These are phyloP conservation scores for Misgurnus mizolepis DNA, from an alignment of 2,113 vertebrate genomes.

Conservation along the genomic window DNA sequence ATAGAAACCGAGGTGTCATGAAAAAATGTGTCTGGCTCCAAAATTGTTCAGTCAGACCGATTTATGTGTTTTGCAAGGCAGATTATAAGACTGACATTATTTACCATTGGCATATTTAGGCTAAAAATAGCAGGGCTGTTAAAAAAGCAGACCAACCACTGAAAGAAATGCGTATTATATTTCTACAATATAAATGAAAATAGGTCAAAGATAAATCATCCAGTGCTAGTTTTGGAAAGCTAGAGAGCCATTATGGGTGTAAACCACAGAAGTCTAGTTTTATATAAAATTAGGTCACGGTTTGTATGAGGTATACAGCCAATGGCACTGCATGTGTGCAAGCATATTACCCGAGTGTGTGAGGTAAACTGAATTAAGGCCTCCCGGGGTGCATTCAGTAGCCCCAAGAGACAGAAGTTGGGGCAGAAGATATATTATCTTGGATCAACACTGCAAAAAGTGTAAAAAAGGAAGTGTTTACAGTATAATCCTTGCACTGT, in stretches of 20 bases:
- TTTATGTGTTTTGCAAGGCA: slow-evolving; percentile 10
- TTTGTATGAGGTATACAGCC: background rate
- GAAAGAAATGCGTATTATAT: slow-evolving; percentile 5
- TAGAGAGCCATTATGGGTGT: background rate
- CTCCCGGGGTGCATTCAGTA: too few species aligned
- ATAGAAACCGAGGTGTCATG: background rate
- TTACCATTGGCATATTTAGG: background rate
- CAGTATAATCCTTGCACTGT: too few species aligned
- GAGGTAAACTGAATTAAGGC: background rate
- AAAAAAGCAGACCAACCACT: background rate
- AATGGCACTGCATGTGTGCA: background rate
- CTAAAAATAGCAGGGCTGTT: background rate
- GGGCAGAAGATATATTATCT: too few species aligned
- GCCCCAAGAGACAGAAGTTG: too few species aligned
- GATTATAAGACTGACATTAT: background rate
- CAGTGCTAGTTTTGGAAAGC: background rate
- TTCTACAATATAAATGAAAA: background rate
- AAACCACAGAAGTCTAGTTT: background rate
- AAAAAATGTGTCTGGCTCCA: slow-evolving; percentile 14
- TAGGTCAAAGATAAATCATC: slow-evolving; percentile 24
- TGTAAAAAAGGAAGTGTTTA: too few species aligned
- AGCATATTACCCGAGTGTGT: background rate
- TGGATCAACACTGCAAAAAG: too few species aligned
- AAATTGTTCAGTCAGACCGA: slow-evolving; percentile 8
- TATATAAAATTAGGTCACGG: background rate